These are phyloP conservation scores for Puma concolor DNA, from an alignment of 2,113 vertebrate species.

Conservation along the genomic window DNA sequence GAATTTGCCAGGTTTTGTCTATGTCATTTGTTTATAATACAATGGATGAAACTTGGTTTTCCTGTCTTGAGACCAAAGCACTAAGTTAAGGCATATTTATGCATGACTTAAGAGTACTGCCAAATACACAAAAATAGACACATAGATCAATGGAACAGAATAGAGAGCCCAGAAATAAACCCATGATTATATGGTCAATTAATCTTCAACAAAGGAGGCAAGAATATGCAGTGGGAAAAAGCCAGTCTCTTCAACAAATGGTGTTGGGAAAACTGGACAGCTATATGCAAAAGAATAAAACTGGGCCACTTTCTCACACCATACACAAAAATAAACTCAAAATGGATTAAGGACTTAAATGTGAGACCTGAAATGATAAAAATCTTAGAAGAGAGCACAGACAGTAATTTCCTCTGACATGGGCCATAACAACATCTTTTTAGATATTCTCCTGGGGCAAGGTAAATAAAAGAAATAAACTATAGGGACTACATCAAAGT, in stretches of 20 bases:
- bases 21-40: neutral
- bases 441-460: neutral
- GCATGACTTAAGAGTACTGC: neutral
- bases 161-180: neutral
- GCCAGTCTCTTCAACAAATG: neutral
- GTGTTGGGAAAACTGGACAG: neutral
- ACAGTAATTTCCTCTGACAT: neutral
- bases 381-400: neutral
- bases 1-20: conserved; percentile 5
- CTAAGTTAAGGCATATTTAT: neutral
- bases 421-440: neutral
- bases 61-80: neutral
- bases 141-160: neutral
- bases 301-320: neutral
- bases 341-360: neutral
- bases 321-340: neutral
- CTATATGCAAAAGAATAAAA: neutral
- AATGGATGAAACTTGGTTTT: neutral
- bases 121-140: neutral
- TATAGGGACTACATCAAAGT: neutral
- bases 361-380: neutral
- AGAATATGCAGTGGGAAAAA: neutral
- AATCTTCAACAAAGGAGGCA: neutral
- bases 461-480: neutral
- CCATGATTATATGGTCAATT: neutral